Percentiles rank a stretch among this genome's conserved stretches.
Evolutionary conservation across 2,113 vertebrate genomes (phyloP).

Genomic region (Tragelaphus imberbis): DNA sequence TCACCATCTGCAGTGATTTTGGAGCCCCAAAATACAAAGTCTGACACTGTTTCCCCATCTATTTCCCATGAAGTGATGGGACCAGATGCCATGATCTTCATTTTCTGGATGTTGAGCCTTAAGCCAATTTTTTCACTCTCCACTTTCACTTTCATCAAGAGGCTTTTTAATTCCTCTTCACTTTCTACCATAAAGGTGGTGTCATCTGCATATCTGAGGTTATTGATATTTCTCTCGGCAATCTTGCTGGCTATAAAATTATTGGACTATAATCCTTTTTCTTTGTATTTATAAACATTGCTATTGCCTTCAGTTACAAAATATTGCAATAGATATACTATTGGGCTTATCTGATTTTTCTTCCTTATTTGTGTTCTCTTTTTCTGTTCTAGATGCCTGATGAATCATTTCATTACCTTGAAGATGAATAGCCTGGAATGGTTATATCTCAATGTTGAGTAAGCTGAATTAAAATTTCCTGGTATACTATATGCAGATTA

Average conservation of each 20-base stretch:
- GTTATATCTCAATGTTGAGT: neutral
- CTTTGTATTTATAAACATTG: neutral
- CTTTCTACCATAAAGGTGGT: no score
- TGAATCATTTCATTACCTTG: neutral
- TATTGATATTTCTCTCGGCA: no score
- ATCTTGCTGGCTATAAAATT: neutral
- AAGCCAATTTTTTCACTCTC: no score
- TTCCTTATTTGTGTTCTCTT: neutral
- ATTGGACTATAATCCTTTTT: neutral
- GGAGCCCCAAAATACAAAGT: no score
- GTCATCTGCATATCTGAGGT: no score
- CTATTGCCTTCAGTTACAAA: neutral
- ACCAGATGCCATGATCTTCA: no score
- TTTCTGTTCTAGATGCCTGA: neutral
- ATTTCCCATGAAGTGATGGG: no score
- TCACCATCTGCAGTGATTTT: no score
- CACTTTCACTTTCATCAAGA: no score
- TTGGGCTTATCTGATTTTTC: neutral
- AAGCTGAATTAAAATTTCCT: neutral
- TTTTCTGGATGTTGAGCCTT: no score
- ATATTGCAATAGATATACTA: neutral
- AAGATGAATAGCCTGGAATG: neutral
- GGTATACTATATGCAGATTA: neutral
- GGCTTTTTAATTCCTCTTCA: no score
- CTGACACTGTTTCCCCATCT: no score